These are phyloP conservation scores for Amphipoea oculea DNA, from an alignment of 2,888 invertebrate species.

Conservation along the genomic window DNA sequence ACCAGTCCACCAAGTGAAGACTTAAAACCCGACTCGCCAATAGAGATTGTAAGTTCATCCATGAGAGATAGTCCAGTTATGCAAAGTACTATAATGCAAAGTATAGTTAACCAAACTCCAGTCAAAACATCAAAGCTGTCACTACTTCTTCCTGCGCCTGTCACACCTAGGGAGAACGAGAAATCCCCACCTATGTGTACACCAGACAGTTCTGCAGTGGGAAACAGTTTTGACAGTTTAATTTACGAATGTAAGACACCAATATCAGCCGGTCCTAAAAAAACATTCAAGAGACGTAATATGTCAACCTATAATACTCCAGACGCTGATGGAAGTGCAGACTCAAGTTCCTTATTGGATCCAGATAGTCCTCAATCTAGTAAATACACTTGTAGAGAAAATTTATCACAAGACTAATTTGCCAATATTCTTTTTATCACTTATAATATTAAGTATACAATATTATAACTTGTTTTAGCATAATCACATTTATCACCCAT, in stretches of 20 bases:
- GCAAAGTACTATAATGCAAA: neutral
- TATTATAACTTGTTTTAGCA: slow-evolving; percentile 17
- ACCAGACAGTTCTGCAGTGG: slow-evolving; percentile 69
- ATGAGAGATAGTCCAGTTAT: slow-evolving; percentile 24
- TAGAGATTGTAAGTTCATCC: slow-evolving; percentile 13
- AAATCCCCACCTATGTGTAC: slow-evolving; percentile 67
- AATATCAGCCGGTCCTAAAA: slow-evolving; percentile 73
- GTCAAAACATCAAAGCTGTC: slow-evolving; percentile 79
- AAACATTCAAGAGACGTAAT: slow-evolving; percentile 86
- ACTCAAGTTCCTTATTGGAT: slow-evolving; percentile 68
- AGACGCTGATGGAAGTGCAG: slow-evolving; percentile 76
- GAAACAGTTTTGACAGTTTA: slow-evolving; percentile 70
- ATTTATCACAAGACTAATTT: slow-evolving; percentile 33
- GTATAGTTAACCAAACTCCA: slow-evolving; percentile 71
- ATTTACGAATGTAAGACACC: slow-evolving; percentile 78
- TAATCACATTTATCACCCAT: slow-evolving; percentile 7
- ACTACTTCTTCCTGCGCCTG: slow-evolving; percentile 78
- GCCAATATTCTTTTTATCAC: neutral
- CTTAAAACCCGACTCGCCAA: neutral
- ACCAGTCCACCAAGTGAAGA: slow-evolving; percentile 16
- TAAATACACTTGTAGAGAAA: slow-evolving; percentile 73
- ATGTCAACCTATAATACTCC: slow-evolving; percentile 83
- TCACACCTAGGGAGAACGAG: slow-evolving; percentile 79
- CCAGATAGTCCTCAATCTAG: slow-evolving; percentile 74
- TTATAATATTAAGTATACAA: neutral